Evolutionary conservation across 2,888 invertebrate species (phyloP), one percentile per base, ranked within the genome.

Genomic region (Lithophane leautieri): DNA sequence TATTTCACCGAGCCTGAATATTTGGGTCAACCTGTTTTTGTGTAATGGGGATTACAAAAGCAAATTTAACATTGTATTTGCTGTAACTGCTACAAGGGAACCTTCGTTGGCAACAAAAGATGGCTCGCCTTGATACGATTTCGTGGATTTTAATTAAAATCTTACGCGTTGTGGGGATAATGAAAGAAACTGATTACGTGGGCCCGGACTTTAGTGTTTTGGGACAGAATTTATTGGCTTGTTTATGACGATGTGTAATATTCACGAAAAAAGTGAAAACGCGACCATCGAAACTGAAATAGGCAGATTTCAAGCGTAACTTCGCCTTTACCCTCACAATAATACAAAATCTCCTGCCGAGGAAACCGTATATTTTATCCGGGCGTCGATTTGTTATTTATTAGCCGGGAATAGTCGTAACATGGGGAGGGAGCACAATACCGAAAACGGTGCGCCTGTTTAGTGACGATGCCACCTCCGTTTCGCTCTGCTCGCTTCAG

Each of bases 1-100:
- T 96, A 95, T 95, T 95, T 95, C 92, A 95, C 94, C 92, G 90
- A 92, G 92, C 90, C 91, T 91, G 93, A 93, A 94, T 94, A 96
- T 96, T 96, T 94, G 94, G 96, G 96, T 96, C 96, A 95, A 95
- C 94, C 94, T 96, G 96, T 95, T 96, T 96, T 96, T 96, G 94
- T 94, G 93, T 95, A 95, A 95, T 94, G 91, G 92, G 93, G 93
- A 95, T 95, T 94, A 95, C 94, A 94, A 93, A 95, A 95, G 95
- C 94, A 94, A 94, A 95, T 95, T 95, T 93, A 93, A 94, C 94
- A 93, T 95, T 95, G 93, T 95, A 95, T 94, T 94, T 94, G 94
- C 88, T 94, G 92, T 94, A 94, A 95, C 93, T 94, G 93, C 91
- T 94, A 92, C 92, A 92, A 92, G 90, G 91, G 91, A 94, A 93